These are phyloP conservation scores for Erinaceus europaeus DNA, from an alignment of 2,113 vertebrate species.

Conservation along the genomic window DNA sequence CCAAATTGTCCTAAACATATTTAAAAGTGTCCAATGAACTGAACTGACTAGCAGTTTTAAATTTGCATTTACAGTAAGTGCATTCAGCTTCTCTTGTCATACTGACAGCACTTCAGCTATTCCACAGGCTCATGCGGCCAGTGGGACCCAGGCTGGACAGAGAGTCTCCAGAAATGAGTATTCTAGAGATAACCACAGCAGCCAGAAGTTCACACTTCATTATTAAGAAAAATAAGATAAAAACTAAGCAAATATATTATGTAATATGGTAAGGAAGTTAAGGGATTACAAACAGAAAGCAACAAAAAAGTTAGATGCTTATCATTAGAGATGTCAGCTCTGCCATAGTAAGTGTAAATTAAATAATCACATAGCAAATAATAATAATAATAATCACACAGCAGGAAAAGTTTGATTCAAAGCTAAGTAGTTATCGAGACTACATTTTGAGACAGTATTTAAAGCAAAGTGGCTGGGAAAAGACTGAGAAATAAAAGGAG, in stretches of 20 bases:
- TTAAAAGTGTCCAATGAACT: slow-evolving; percentile 24
- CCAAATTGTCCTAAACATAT: slow-evolving; percentile 23
- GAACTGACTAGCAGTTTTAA: slow-evolving; percentile 1
- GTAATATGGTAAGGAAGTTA: neutral
- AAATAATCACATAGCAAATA: too few relatives aligned
- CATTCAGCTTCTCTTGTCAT: too few relatives aligned
- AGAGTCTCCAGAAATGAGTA: slow-evolving; percentile 2
- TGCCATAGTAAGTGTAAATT: slow-evolving; percentile 1
- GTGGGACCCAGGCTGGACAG: neutral
- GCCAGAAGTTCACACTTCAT: slow-evolving; percentile 26
- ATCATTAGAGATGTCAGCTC: slow-evolving; percentile 10
- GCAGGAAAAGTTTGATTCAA: slow-evolving; percentile 22
- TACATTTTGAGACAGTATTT: slow-evolving; percentile 32
- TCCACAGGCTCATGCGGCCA: neutral
- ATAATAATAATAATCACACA: too few relatives aligned
- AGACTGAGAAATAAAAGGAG: slow-evolving; percentile 17
- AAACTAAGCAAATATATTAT: slow-evolving; percentile 18
- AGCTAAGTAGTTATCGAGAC: slow-evolving; percentile 20
- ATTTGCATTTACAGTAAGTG: too few relatives aligned
- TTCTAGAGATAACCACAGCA: slow-evolving; percentile 2
- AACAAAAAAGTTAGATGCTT: slow-evolving; percentile 19
- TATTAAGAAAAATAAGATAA: slow-evolving; percentile 31
- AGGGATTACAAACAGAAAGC: slow-evolving; percentile 40
- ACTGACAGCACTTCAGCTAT: too few relatives aligned
- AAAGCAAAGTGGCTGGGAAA: slow-evolving; percentile 30